Evolutionary conservation across 2,113 vertebrate species (phyloP).

Genomic region (Myrmophylax atrothorax): DNA sequence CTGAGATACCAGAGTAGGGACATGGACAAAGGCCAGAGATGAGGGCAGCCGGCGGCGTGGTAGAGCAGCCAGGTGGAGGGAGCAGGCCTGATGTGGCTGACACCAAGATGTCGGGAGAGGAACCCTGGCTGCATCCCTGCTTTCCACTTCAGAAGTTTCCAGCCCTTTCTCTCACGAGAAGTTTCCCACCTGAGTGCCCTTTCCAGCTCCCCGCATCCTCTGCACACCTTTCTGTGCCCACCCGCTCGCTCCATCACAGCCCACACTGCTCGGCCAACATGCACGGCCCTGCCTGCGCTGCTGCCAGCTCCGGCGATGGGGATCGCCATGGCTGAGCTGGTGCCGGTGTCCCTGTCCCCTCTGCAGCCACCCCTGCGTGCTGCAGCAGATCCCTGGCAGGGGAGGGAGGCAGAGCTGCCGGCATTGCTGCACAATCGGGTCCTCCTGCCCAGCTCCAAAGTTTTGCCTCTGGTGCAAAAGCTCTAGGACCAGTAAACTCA

Average conservation of each 20-base stretch:
- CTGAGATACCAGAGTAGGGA: fast-evolving
- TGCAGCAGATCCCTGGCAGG: not conserved
- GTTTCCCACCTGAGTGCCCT: not conserved
- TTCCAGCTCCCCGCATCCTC: not conserved
- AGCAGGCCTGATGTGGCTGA: not conserved
- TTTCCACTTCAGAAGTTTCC: conserved; percentile 31
- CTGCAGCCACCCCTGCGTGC: not conserved
- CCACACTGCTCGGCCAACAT: fast-evolving
- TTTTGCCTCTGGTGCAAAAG: conserved; percentile 17
- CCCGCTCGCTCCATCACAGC: fast-evolving
- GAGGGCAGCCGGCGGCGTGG: not conserved
- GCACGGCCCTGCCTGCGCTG: fast-evolving
- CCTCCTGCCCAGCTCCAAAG: conserved; percentile 20
- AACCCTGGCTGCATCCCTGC: not conserved
- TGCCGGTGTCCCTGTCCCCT: not conserved
- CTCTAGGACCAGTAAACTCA: conserved; percentile 18
- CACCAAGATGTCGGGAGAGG: not conserved
- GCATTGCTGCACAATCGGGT: not conserved
- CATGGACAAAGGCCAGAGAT: fast-evolving
- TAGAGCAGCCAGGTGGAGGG: not conserved
- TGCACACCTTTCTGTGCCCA: not conserved
- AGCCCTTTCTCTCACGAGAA: not conserved
- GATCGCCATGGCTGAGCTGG: not conserved
- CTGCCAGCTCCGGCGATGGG: not conserved
- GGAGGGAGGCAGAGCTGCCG: not conserved